Evolutionary conservation across 2,888 invertebrate genomes (phyloP), one percentile per base, ranked within the genome.

Genomic region (Onthophagus sagittarius): DNA sequence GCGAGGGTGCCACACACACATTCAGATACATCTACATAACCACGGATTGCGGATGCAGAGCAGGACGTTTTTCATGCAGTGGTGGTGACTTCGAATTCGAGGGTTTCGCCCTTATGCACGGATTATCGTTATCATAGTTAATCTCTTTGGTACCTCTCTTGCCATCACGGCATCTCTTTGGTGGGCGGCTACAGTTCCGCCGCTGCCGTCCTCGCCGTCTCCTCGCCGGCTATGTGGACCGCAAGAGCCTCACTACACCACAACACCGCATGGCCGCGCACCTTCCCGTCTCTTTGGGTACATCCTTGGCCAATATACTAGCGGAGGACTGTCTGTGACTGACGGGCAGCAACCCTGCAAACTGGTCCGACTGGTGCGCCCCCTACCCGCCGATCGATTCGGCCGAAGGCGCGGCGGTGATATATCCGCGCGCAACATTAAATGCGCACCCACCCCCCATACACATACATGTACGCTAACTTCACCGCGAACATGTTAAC

Each of bases 101-200:
- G 39, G 39, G 39, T 11, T 53, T 53, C 39, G 39, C 39, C 39
- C 23, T 23, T 23, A 23, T 23, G 23, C 3, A 23, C 39, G 39
- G 39, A 53, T 53, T 11, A 23, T 23, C 23, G 23, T 23, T 23
- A 23, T 23, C 23, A 23, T 23, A 11, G 39, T 53, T 53, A 53
- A 53, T 53, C 39, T 76, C 73, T 72, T 72, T 70, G 73, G 79
- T 89, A 90, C 90, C 90, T 90, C 90, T 90, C 90, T 90, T 89
- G 90, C 90, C 90, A 90, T 90, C 89, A 90, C 90, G 90, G 90
- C 90, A 90, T 90, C 88, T 85, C 88, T 88, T 87, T 87, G 67
- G 31, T 87, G 87, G 87, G 88, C 88, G 88, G 85, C 84, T 82
- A 81, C 79, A 80, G 80, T 79, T 80, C 82, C 82, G 83, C 83